A percentile compares a stretch with the other conserved stretches of the same genome.
Conservation (phyloP, 1,140 invertebrate genomes). For the Steinernema feltiae region DNA sequence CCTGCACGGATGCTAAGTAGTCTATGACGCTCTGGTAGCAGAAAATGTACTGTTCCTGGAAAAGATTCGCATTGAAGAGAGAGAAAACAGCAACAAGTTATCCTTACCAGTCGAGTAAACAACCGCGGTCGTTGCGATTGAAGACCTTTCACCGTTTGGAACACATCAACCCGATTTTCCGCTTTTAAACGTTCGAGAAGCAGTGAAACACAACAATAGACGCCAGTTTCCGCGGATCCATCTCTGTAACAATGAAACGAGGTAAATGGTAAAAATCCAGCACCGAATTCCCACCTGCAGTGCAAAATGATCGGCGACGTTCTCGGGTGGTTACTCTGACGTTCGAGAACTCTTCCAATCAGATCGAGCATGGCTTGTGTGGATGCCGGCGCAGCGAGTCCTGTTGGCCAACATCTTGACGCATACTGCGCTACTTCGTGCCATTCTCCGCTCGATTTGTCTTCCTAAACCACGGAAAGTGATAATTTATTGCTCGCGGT, state of each 20-base stretch:
- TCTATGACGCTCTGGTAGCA: constrained; percentile 46
- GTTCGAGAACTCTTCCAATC: constrained; percentile 47
- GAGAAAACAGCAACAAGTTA: constrained; percentile 11
- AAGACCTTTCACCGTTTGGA: constrained; percentile 60
- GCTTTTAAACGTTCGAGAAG: constrained; percentile 60
- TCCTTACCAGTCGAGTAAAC: constrained; percentile 45
- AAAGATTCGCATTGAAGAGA: constrained; percentile 14
- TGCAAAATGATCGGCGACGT: constrained; percentile 52
- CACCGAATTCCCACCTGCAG: constrained; percentile 35
- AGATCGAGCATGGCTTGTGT: constrained; percentile 41
- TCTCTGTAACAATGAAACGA: constrained; percentile 59
- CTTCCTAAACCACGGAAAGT: too few relatives aligned
- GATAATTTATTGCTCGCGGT: too few relatives aligned
- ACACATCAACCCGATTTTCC: constrained; percentile 62
- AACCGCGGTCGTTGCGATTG: constrained; percentile 40
- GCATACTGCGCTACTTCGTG: constrained; percentile 42
- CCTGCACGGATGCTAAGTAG: constrained; percentile 24
- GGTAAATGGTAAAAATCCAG: constrained; percentile 16
- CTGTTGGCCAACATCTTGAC: constrained; percentile 37
- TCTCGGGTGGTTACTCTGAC: constrained; percentile 40
- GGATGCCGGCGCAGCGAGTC: constrained; percentile 29
- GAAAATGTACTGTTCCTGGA: constrained; percentile 53
- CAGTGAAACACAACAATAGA: constrained; percentile 59
- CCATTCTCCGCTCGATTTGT: constrained; percentile 20
- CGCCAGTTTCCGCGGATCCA: constrained; percentile 60